Evolutionary conservation across 1,140 invertebrate species (phyloP).

Genomic region (Mercenaria mercenaria): DNA sequence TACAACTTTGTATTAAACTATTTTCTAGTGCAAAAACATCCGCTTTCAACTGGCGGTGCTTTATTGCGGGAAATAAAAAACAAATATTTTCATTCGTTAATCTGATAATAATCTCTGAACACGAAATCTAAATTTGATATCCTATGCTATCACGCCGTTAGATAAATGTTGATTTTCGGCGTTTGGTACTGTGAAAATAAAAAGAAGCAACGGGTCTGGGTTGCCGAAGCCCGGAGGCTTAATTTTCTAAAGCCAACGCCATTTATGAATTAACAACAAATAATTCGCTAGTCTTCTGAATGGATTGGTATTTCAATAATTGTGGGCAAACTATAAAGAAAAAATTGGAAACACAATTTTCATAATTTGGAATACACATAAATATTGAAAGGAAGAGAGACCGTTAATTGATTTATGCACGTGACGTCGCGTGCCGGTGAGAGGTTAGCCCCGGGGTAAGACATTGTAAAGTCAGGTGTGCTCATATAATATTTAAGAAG

Average conservation of each 20-base stretch:
- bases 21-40: slow-evolving; percentile 23
- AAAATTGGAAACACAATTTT: background rate
- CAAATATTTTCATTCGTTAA: slow-evolving; percentile 1
- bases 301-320: background rate
- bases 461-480: slow-evolving; percentile 21
- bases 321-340: background rate
- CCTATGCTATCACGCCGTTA: slow-evolving; percentile 12
- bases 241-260: background rate
- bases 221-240: background rate
- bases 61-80: slow-evolving; percentile 13
- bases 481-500: slow-evolving; percentile 50
- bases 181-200: slow-evolving; percentile 1
- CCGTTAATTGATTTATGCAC: slow-evolving; percentile 37
- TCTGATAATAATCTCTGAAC: background rate
- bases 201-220: background rate
- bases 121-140: background rate
- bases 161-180: slow-evolving; percentile 21
- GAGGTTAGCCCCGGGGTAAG: background rate
- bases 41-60: background rate
- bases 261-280: background rate
- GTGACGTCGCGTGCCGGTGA: slow-evolving; percentile 25
- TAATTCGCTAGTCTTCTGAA: background rate
- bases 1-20: background rate
- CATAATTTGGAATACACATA: slow-evolving; percentile 41
- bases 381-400: slow-evolving; percentile 30